A percentile compares a stretch with the other conserved stretches of the same genome.
phyloP scores from a whole-genome alignment of 2,888 invertebrate species.

The Drosophila imparisetae region DNA sequence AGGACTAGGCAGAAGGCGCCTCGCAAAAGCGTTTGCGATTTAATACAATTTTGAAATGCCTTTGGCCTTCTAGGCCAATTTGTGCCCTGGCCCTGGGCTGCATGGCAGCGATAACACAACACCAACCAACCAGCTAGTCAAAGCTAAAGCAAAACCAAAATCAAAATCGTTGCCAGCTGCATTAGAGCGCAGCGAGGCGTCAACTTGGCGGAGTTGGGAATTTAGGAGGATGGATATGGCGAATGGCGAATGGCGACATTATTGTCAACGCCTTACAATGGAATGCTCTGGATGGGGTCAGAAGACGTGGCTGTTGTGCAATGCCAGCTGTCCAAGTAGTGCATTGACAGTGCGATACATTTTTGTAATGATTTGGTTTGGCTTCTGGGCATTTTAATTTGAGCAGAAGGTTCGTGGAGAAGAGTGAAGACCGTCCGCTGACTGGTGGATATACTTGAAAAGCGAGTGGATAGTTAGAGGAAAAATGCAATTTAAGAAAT shows the following conservation, averaged over 20 bases:
- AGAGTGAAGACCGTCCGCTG: conserved; percentile 1
- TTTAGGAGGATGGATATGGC: conserved; percentile 14
- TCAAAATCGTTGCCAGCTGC: conserved; percentile 42
- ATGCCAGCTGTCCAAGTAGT: conserved; percentile 13
- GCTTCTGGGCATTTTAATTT: conserved; percentile 57
- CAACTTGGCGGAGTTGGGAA: conserved; percentile 24
- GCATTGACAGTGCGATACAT: conserved; percentile 42
- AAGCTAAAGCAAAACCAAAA: conserved; percentile 25
- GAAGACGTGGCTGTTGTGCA: background rate
- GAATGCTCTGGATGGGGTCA: background rate
- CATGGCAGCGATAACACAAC: conserved; percentile 70
- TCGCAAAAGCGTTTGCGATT: conserved; percentile 58
- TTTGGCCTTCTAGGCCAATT: conserved; percentile 73
- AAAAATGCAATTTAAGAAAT: background rate
- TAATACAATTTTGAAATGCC: conserved; percentile 78
- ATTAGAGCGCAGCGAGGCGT: conserved; percentile 63
- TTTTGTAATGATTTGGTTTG: conserved; percentile 59
- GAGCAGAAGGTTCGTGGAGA: conserved; percentile 3
- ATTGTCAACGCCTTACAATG: conserved; percentile 57
- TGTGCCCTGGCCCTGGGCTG: conserved; percentile 59
- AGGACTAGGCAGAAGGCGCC: conserved; percentile 40
- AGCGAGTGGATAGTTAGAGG: background rate
- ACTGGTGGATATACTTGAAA: conserved; percentile 1
- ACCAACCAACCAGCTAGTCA: conserved; percentile 3
- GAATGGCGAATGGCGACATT: conserved; percentile 36